Evolutionary conservation across 2,113 vertebrate genomes (phyloP).

Genomic region (Eidolon helvum): DNA sequence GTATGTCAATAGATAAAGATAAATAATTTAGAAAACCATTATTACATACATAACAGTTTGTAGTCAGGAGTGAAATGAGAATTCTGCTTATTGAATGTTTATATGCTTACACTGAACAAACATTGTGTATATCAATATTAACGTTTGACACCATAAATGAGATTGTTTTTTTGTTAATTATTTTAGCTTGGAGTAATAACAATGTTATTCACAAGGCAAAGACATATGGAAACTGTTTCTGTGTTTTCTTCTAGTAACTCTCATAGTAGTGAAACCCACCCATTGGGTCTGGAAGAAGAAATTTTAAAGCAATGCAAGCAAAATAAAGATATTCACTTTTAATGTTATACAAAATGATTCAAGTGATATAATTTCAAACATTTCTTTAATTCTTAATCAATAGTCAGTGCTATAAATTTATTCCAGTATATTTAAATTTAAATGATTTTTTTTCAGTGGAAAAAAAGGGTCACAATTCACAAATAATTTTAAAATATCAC

Average conservation of each 20-base stretch:
- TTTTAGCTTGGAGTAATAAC: not conserved
- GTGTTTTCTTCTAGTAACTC: not conserved
- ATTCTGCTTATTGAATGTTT: not conserved
- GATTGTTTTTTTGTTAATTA: not conserved
- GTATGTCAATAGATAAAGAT: not conserved
- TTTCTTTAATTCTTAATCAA: not conserved
- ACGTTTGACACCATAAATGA: not conserved
- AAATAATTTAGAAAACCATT: not conserved
- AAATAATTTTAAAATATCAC: not conserved
- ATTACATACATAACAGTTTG: not conserved
- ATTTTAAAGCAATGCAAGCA: not conserved
- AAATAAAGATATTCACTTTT: not conserved
- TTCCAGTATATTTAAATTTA: not conserved
- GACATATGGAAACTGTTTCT: not conserved
- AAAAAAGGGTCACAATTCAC: not conserved
- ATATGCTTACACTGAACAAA: not conserved
- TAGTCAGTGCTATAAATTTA: not conserved
- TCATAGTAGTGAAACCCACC: not conserved
- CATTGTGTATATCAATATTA: not conserved
- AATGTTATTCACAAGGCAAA: not conserved
- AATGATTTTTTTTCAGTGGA: not conserved
- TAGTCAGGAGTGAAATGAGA: not conserved
- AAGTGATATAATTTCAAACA: not conserved
- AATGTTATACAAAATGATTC: not conserved
- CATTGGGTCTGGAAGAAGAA: not conserved